Percentiles rank a stretch among this genome's conserved stretches.
phyloP scores from a whole-genome alignment of 2,888 invertebrate genomes.

The Plemyria rubiginata region DNA sequence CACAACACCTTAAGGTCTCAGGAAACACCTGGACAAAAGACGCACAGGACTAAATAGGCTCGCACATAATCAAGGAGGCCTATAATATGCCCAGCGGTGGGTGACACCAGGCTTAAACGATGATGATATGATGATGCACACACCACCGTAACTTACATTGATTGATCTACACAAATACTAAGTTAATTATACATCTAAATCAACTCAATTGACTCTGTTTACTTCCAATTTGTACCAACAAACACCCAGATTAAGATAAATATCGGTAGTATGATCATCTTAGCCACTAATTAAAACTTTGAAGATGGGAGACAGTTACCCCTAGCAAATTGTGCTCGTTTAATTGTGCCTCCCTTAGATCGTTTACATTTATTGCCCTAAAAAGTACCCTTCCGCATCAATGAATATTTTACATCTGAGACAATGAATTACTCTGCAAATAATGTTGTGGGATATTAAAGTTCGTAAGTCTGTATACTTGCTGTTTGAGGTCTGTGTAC shows the following conservation, averaged over 20 bases:
- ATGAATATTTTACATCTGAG: conserved; percentile 51
- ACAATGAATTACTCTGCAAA: conserved; percentile 43
- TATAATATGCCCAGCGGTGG: too few species aligned
- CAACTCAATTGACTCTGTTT: conserved; percentile 9
- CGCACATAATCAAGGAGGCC: too few species aligned
- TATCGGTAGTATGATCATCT: conserved; percentile 57
- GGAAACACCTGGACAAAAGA: too few species aligned
- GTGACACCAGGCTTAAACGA: too few species aligned
- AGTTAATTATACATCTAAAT: conserved; percentile 2
- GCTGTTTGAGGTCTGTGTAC: neutral
- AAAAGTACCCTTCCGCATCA: conserved; percentile 52
- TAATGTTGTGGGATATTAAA: conserved; percentile 34
- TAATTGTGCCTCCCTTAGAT: conserved; percentile 59
- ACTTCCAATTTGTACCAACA: conserved; percentile 20
- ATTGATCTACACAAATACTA: neutral
- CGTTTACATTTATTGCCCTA: conserved; percentile 71
- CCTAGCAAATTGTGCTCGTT: conserved; percentile 61
- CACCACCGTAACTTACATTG: neutral
- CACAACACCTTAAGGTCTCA: too few species aligned
- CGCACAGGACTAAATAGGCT: too few species aligned
- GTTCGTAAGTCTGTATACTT: neutral
- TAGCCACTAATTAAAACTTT: conserved; percentile 67
- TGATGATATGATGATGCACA: too few species aligned
- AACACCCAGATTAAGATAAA: conserved; percentile 47
- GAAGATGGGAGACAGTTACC: conserved; percentile 56